Base-by-base conservation (phyloP, 1,140 invertebrate species). In the Scaptomyza montana region DNA sequence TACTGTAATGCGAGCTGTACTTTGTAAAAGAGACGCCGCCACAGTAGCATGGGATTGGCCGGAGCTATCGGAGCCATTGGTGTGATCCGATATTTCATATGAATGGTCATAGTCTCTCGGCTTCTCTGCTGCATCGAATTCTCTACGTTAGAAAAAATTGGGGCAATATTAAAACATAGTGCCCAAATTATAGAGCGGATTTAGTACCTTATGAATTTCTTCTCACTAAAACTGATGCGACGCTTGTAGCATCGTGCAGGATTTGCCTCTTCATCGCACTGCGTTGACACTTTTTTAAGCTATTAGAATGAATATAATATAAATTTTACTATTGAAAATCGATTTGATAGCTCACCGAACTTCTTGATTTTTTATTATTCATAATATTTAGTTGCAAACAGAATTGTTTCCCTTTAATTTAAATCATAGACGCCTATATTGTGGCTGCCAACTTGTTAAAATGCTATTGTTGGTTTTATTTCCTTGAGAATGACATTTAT, bases 201-300 rank as follows among this genome's bases (percentile, higher is more conserved):
- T 43, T 21, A 43, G 2, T 63, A 84, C 80, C 82, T 28, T 13
- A 87, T 64, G 28, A 68, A 82, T 19, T 87, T 87, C n/a, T 89
- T 87, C 21, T 67, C 84, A 45, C 79, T 79, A 39, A 87, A 87
- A 62, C 82, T 87, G 49, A 87, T 86, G 51, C 82, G 82, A 55
- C 84, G 79, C 53, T 68, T 81, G 12, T 66, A 16, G 4, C 47
- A 12, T 3, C 61, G 13, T n/a, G 9, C 59, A 7, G 36, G 25
- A 9, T 60, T 30, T 9, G 30, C 56, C 4, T 85, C 80, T 2
- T 80, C 67, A 12, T 39, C 30, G 7, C 0, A 1, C 0, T 55
- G 39, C 3, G 33, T 5, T 5, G 33, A 30, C 45, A 21, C 16
- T 50, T 67, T 66, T 16, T 74, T 74, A 16, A 84, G 47, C 80